Conservation (phyloP, 1,140 invertebrate species). For the Orchestia grillus region DNA sequence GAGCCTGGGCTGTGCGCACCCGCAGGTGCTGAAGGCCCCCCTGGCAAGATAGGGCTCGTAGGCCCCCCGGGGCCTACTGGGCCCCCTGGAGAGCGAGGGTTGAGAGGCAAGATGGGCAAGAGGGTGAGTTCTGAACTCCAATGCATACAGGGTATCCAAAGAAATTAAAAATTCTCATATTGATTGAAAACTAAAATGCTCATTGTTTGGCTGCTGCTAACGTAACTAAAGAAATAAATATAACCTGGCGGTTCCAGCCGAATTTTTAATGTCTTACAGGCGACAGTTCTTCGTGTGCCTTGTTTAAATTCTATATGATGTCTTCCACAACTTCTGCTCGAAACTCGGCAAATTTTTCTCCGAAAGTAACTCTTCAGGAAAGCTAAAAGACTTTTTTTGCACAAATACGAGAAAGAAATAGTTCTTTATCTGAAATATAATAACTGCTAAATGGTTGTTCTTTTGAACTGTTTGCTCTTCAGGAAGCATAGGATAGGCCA, state of each 20-base stretch:
- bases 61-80: constrained; percentile 71
- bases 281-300: background rate
- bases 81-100: constrained; percentile 70
- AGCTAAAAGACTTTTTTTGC: background rate
- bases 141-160: background rate
- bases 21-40: constrained; percentile 71
- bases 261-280: background rate
- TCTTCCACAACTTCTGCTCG: background rate
- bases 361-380: background rate
- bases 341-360: background rate
- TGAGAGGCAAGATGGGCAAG: constrained; percentile 23
- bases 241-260: background rate
- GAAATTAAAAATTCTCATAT: background rate
- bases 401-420: background rate
- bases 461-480: too few relatives aligned
- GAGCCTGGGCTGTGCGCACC: constrained; percentile 70
- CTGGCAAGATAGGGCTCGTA: constrained; percentile 72
- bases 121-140: constrained; percentile 10
- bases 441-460: background rate
- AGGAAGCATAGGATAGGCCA: too few relatives aligned
- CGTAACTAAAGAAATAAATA: background rate
- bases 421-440: background rate
- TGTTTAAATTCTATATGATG: background rate
- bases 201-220: background rate
- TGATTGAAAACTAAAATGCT: background rate